These are phyloP conservation scores for Myrmophylax atrothorax DNA, from an alignment of 2,113 vertebrate species.

Conservation along the genomic window DNA sequence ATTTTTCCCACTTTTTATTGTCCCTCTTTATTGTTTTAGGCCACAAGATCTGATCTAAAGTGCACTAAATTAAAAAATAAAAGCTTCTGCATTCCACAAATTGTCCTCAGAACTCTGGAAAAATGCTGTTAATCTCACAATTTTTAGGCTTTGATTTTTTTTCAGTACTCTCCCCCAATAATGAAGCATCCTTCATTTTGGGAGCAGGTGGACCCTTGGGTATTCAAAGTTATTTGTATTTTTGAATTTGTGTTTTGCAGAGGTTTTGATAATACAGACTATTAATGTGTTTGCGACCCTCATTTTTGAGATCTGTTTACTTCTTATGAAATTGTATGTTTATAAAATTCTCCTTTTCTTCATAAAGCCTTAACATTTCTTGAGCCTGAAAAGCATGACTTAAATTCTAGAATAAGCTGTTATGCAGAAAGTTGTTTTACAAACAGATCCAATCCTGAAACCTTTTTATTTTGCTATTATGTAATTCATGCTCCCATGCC, in stretches of 20 bases:
- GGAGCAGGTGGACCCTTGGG: background rate
- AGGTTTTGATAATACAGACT: background rate
- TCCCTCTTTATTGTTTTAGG: background rate
- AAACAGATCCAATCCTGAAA: background rate
- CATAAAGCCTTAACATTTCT: background rate
- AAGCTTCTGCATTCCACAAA: background rate
- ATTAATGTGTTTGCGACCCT: background rate
- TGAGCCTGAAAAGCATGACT: background rate
- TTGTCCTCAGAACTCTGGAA: background rate
- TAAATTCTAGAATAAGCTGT: background rate
- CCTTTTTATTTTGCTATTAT: background rate
- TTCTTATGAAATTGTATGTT: background rate
- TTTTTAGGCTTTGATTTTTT: background rate
- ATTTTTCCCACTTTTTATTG: background rate
- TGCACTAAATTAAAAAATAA: background rate
- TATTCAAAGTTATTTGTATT: background rate
- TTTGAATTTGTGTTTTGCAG: background rate
- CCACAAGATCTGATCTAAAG: background rate
- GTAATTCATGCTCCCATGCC: background rate
- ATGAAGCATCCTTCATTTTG: background rate
- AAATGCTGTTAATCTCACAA: background rate
- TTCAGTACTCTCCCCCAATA: fast-evolving
- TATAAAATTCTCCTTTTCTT: background rate
- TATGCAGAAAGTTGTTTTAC: background rate
- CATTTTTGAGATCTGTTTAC: background rate